Base-by-base conservation (phyloP, 2,888 invertebrate genomes). In the Glaucopsyche alexis region DNA sequence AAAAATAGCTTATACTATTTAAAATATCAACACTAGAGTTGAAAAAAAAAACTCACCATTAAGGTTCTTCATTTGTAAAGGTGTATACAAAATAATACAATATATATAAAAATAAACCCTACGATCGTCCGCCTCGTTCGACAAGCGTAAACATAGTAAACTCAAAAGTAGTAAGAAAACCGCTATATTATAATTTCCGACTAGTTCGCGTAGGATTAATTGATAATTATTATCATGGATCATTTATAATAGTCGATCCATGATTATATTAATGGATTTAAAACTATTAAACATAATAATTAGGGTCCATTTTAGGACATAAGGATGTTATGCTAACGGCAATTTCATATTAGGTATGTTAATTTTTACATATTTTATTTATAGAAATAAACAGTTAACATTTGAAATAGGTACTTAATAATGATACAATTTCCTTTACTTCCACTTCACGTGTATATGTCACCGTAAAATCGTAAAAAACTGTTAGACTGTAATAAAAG, bases 61-160 rank as follows among this genome's bases (percentile, higher is more conserved):
- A 38, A 72, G 75, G 9, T 75, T 74, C 67, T 74, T 77, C 77
- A 77, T 78, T 75, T 74, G 74, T 74, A 49, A 42, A 71, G n/a
- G n/a, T n/a, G n/a, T 73, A 42, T 67, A 29, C 29, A 29, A 29
- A 29, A 4, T 29, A 65, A 50, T 42, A 7, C 55, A 64, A 65
- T 29, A 4, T 29, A 67, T 50, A 67, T 73, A 14, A n/a, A 9
- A 52, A 70, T 72, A 16, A 67, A 47, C n/a, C 47, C 16, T 19
- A 47, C 67, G 11, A 65, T 40, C 64, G 67, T 67, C 16, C 66
- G 45, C 42, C 45, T 13, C 45, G 16, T 7, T 42, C 16, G 19
- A 67, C 19, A 16, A 9, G 7, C n/a, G 67, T 16, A 5, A 67
- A 19, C 45, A 67, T 45, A 45, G 67, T 67, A 45, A 40, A 47